A percentile compares a stretch with the other conserved stretches of the same genome.
These are phyloP conservation scores for Glaucopsyche alexis DNA, from an alignment of 2,888 invertebrate species.

Conservation along the genomic window DNA sequence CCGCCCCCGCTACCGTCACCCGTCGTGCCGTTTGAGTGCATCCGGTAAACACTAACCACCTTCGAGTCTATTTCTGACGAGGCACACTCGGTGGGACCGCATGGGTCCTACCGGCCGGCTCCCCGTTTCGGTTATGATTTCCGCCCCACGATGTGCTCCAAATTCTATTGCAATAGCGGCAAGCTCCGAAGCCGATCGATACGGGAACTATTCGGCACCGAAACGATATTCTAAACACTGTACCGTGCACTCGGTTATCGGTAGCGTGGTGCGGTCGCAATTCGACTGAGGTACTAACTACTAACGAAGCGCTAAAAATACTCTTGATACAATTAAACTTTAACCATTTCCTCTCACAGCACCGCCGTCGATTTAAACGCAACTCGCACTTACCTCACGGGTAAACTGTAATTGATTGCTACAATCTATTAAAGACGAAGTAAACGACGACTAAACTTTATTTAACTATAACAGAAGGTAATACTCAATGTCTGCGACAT, in stretches of 20 bases:
- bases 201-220: neutral
- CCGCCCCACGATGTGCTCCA: neutral
- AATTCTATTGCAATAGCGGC: neutral
- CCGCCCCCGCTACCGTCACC: neutral
- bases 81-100: neutral
- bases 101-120: neutral
- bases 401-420: neutral
- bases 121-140: neutral
- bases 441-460: neutral
- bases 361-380: conserved; percentile 4
- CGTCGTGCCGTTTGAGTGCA: neutral
- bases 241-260: neutral
- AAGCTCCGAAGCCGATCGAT: neutral
- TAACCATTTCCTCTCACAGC: neutral
- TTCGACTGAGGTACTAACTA: neutral
- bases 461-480: too few relatives aligned
- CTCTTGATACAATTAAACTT: neutral
- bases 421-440: neutral
- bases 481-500: too few relatives aligned
- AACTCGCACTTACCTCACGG: neutral
- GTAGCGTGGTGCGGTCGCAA: neutral
- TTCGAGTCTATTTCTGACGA: conserved; percentile 33
- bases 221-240: neutral
- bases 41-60: conserved; percentile 39
- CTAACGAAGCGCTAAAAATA: conserved; percentile 9